Evolutionary conservation across 2,888 invertebrate genomes (phyloP).

Genomic region (Tenthredo scrophulariae): DNA sequence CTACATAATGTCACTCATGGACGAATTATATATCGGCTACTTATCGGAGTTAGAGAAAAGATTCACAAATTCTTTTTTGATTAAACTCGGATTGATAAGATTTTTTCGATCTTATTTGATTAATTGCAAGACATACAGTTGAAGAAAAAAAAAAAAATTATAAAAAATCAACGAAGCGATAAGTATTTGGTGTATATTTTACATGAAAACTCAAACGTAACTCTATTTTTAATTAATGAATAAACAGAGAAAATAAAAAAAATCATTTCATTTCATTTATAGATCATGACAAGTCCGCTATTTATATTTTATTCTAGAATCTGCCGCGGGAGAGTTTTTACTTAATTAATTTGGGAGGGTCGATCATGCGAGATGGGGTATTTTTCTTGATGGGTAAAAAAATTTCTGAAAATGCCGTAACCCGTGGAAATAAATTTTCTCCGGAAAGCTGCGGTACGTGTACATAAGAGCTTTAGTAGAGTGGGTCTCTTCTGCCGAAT

Average conservation of each 20-base stretch:
- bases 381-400: neutral
- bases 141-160: too few relatives aligned
- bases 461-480: neutral
- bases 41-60: neutral
- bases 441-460: neutral
- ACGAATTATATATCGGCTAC: neutral
- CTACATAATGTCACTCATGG: neutral
- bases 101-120: neutral
- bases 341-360: neutral
- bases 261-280: neutral
- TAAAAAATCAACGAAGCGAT: neutral
- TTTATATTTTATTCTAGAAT: neutral
- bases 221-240: neutral
- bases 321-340: neutral
- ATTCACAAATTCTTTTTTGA: neutral
- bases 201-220: neutral
- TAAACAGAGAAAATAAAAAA: neutral
- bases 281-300: neutral
- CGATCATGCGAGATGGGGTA: neutral
- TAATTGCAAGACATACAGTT: neutral
- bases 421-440: neutral
- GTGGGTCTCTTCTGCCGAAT: neutral
- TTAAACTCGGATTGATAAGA: neutral
- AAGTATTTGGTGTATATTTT: neutral
- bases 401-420: neutral